Evolutionary conservation across 2,113 vertebrate genomes (phyloP), one percentile per base, ranked within the genome.

Genomic region (Oryzias woworae): DNA sequence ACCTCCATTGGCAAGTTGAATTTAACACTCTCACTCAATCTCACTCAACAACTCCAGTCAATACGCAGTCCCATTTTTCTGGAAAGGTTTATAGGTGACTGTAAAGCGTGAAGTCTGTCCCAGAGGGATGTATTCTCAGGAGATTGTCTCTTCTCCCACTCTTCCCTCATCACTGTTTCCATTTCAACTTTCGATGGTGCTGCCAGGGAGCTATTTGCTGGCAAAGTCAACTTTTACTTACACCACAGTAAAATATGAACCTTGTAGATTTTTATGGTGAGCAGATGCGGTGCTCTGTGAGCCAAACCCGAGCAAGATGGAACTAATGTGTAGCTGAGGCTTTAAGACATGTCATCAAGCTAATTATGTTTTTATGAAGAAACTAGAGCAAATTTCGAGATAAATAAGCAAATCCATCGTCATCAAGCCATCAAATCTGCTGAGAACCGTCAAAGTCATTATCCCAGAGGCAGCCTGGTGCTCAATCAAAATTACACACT

Each of bases 401-500:
- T 85, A 88, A 87, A 87, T 88, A 89, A 90, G 82, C 86, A 87
- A 88, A 90, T 88, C 82, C 78, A 83, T 87, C 81, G 88, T 86
- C 90, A 90, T 90, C 85, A 85, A 91, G 82, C 82, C 85, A 81
- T 90, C 87, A 86, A 77, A 86, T 86, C 79, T 66, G 64, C 84
- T 80, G 62, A 80, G 73, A 88, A 87, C 75, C 85, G 78, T 87
- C 83, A 85, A 87, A 87, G 87, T 87, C 86, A 87, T 91, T 90
- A 90, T 89, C 83, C 84, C 71, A n/a, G 71, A 86, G 83, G 70
- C 81, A 48, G 64, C 70, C 64, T 50, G 76, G 76, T 74, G 78
- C 89, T 91, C 88, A 81, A 91, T 91, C 89, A 90, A 89, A 91
- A 90, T 92, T 88, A 92, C 71, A 70, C 88, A 63, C 69, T 73